These are phyloP conservation scores for Thaleichthys pacificus DNA, from an alignment of 2,797 vertebrate species.

Conservation along the genomic window DNA sequence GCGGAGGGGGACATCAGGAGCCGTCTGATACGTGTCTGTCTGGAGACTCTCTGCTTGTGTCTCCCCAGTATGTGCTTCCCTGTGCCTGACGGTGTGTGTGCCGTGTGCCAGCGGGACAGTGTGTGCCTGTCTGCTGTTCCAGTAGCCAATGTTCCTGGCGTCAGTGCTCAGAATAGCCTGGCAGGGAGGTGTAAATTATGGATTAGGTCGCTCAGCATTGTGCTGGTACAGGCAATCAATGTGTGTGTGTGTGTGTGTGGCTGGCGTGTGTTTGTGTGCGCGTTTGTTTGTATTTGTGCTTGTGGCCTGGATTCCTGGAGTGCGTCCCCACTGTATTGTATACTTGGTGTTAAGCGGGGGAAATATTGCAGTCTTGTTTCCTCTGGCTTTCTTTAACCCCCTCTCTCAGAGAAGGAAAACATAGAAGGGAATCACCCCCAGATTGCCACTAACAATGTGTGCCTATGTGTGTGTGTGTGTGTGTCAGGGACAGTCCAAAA, in stretches of 20 bases:
- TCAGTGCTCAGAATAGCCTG: constrained; percentile 64
- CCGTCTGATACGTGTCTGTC: not conserved
- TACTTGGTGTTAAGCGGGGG: constrained; percentile 36
- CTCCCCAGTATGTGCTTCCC: constrained; percentile 33
- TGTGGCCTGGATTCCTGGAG: constrained; percentile 42
- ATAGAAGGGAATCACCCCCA: not conserved
- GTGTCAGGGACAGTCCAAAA: not conserved
- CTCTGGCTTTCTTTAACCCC: constrained; percentile 21
- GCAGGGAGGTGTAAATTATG: constrained; percentile 72
- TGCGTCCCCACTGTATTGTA: constrained; percentile 32
- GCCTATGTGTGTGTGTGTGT: not conserved
- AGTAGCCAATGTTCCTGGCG: constrained; percentile 67
- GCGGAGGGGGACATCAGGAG: not conserved
- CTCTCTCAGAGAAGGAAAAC: constrained; percentile 1
- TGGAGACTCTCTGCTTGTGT: not conserved
- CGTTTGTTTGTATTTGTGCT: constrained; percentile 4
- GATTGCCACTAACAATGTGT: not conserved
- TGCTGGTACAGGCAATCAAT: constrained; percentile 32
- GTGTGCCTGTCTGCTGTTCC: constrained; percentile 59
- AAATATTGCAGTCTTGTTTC: constrained; percentile 41
- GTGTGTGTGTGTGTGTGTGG: constrained; percentile 7
- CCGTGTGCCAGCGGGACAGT: constrained; percentile 62
- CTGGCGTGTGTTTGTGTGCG: constrained; percentile 13
- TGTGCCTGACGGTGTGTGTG: constrained; percentile 38
- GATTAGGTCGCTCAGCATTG: constrained; percentile 62